phyloP scores from a whole-genome alignment of 2,888 invertebrate species.

The Megalurothrips usitatus region DNA sequence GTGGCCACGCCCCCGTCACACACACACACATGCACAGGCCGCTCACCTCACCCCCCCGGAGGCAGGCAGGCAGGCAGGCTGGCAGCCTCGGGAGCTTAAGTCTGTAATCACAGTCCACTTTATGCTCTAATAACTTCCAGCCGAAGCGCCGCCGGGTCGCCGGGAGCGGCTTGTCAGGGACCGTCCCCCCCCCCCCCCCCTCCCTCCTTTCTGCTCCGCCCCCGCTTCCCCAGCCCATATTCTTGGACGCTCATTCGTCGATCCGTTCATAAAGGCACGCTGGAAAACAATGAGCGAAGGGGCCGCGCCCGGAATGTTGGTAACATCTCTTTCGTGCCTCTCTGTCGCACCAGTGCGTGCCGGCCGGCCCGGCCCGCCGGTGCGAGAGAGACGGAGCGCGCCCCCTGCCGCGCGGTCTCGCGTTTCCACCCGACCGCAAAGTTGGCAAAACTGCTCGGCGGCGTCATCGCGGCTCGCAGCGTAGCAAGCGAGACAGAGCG shows the following conservation, averaged over 20 bases:
- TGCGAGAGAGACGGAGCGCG: too few relatives aligned
- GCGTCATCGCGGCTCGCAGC: background rate
- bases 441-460: background rate
- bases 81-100: background rate
- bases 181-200: background rate
- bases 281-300: background rate
- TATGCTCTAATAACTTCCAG: background rate
- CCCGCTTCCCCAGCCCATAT: background rate
- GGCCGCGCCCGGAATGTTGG: background rate
- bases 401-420: too few relatives aligned
- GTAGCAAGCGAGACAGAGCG: too few relatives aligned
- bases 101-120: slow-evolving; percentile 7
- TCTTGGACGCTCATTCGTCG: background rate
- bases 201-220: background rate
- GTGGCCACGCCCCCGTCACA: background rate
- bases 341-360: too few relatives aligned
- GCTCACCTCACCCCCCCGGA: too few relatives aligned
- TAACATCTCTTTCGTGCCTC: too few relatives aligned
- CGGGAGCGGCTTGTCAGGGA: too few relatives aligned
- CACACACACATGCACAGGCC: too few relatives aligned
- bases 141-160: too few relatives aligned
- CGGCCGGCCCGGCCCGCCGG: too few relatives aligned
- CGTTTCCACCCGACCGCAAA: background rate
- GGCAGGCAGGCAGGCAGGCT: background rate
- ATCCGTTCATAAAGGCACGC: background rate